phyloP scores from a whole-genome alignment of 35 echinoderm and acorn worm species.

The Strongylocentrotus purpuratus region DNA sequence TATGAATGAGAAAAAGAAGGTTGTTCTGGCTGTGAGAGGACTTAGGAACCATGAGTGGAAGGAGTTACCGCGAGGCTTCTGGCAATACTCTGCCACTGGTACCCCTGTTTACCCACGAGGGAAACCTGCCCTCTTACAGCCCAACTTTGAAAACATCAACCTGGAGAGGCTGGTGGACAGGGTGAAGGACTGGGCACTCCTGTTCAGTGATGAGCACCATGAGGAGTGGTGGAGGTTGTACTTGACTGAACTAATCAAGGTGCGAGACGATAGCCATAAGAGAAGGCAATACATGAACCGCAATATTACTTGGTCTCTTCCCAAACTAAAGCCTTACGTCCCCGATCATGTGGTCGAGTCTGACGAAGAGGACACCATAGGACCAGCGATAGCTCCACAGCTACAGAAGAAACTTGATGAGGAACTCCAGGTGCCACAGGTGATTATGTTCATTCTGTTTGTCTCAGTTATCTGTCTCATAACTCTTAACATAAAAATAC shows the following conservation, averaged over 20 bases:
- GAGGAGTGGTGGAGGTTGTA: background rate
- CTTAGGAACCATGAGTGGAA: background rate
- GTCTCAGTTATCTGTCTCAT: no score
- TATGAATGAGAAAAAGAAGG: background rate
- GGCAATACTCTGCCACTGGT: background rate
- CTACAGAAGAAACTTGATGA: slow-evolving; percentile 14
- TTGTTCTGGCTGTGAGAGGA: background rate
- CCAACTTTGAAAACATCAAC: background rate
- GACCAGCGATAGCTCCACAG: slow-evolving; percentile 29
- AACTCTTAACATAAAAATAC: no score
- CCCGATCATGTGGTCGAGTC: background rate
- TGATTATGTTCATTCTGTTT: background rate
- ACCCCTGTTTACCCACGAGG: slow-evolving; percentile 1
- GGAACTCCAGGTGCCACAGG: background rate
- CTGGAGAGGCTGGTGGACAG: background rate
- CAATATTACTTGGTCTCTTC: background rate
- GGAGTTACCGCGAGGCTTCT: background rate
- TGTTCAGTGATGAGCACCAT: background rate
- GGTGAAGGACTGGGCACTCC: background rate
- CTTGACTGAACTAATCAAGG: background rate
- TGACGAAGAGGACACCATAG: background rate
- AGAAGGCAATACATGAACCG: background rate
- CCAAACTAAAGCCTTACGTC: background rate
- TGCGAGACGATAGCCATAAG: background rate
- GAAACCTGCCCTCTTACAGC: slow-evolving; percentile 14